Evolutionary conservation across 2,797 vertebrate genomes (phyloP).

Genomic region (Sebastes diploproa): DNA sequence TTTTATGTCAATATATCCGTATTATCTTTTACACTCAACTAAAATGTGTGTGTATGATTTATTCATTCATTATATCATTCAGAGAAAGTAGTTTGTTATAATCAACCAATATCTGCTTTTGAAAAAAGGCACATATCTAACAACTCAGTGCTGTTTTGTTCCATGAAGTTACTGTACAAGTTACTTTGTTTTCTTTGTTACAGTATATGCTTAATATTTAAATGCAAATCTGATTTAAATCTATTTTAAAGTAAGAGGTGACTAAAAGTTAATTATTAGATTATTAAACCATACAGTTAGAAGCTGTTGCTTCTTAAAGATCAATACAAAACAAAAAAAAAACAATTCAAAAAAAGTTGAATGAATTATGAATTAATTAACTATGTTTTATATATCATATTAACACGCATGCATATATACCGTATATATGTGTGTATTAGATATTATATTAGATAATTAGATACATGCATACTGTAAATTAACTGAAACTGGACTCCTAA

Average conservation of each 20-base stretch:
- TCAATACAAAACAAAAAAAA: background rate
- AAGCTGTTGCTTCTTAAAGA: background rate
- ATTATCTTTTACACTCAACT: background rate
- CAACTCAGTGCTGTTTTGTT: background rate
- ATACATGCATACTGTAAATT: background rate
- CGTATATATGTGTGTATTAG: background rate
- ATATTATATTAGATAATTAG: background rate
- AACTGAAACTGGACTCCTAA: background rate
- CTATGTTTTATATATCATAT: no score
- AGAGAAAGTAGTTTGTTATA: background rate
- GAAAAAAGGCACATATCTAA: background rate
- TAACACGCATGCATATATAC: background rate
- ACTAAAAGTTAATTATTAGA: background rate
- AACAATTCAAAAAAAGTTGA: background rate
- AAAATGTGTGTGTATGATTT: background rate
- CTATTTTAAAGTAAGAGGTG: background rate
- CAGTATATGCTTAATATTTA: background rate
- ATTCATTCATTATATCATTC: background rate
- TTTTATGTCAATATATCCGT: conserved; percentile 13
- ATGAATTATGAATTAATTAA: background rate
- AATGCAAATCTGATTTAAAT: background rate
- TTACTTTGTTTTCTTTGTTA: background rate
- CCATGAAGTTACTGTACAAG: background rate
- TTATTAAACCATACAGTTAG: background rate
- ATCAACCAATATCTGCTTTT: background rate